These are phyloP conservation scores for Malurus cyaneus DNA, from an alignment of 2,113 vertebrate genomes.

Conservation along the genomic window DNA sequence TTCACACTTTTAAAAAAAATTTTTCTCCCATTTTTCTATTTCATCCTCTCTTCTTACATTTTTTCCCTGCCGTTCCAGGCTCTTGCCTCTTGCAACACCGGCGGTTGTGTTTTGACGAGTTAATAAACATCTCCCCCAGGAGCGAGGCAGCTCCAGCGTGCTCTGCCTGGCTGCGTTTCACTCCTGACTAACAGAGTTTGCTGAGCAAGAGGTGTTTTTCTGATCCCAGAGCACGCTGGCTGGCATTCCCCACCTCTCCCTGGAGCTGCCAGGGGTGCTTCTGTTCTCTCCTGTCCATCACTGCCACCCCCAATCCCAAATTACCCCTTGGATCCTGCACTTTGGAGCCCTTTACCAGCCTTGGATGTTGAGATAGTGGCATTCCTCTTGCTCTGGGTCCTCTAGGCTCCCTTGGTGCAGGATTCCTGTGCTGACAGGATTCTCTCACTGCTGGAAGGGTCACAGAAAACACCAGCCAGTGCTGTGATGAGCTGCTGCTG, in stretches of 20 bases:
- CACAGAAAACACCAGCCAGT: no score
- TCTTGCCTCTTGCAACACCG: slow-evolving; percentile 20
- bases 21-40: not conserved
- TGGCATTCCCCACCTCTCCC: not conserved
- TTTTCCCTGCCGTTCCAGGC: not conserved
- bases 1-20: not conserved
- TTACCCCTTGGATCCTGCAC: not conserved
- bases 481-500: not conserved
- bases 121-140: slow-evolving; percentile 53
- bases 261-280: not conserved
- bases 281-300: not conserved
- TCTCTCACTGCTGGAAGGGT: not conserved
- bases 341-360: not conserved
- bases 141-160: not conserved
- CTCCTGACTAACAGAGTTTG: slow-evolving; percentile 1
- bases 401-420: not conserved
- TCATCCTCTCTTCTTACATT: accelerated
- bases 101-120: slow-evolving; percentile 22
- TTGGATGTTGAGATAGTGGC: not conserved
- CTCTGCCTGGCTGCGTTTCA: slow-evolving; percentile 12
- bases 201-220: slow-evolving; percentile 14
- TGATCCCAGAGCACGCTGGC: not conserved
- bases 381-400: not conserved
- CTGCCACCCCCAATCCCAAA: not conserved
- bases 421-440: not conserved